Evolutionary conservation across 2,113 vertebrate species (phyloP).

Genomic region (Salvelinus sp.): DNA sequence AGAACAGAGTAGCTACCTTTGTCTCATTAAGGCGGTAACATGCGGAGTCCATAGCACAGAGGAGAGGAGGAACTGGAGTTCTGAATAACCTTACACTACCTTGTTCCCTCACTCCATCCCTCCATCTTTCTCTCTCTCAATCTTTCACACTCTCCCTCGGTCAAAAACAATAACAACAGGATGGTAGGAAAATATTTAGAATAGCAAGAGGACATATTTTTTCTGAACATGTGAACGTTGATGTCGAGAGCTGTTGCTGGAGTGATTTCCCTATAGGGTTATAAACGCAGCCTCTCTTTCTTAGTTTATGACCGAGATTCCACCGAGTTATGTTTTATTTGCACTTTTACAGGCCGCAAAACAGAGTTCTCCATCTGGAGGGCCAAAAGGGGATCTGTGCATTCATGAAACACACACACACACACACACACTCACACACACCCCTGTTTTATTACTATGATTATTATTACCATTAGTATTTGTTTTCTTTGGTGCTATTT

Average conservation of each 20-base stretch:
- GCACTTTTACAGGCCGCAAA: slow-evolving; percentile 8
- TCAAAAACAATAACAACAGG: not conserved
- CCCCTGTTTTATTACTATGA: too few species aligned
- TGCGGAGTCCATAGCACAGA: too few species aligned
- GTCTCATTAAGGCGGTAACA: too few species aligned
- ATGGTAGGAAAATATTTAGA: too few species aligned
- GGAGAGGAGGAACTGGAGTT: too few species aligned
- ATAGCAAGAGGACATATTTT: not conserved
- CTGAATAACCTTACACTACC: too few species aligned
- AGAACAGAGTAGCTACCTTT: too few species aligned
- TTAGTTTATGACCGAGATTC: not conserved
- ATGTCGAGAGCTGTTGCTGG: not conserved
- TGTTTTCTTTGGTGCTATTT: too few species aligned
- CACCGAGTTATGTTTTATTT: not conserved
- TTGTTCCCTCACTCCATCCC: too few species aligned
- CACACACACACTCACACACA: too few species aligned
- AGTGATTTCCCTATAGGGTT: slow-evolving; percentile 2
- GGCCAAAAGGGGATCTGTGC: not conserved
- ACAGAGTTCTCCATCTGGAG: slow-evolving; percentile 1
- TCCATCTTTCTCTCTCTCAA: too few species aligned
- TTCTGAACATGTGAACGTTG: not conserved
- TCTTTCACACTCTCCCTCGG: not conserved
- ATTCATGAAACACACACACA: not conserved
- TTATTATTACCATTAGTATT: too few species aligned
- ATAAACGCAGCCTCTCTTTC: not conserved